A percentile compares a stretch with the other conserved stretches of the same genome.
These are phyloP conservation scores for Heliconius ethilla DNA, from an alignment of 2,888 invertebrate species.

Conservation along the genomic window DNA sequence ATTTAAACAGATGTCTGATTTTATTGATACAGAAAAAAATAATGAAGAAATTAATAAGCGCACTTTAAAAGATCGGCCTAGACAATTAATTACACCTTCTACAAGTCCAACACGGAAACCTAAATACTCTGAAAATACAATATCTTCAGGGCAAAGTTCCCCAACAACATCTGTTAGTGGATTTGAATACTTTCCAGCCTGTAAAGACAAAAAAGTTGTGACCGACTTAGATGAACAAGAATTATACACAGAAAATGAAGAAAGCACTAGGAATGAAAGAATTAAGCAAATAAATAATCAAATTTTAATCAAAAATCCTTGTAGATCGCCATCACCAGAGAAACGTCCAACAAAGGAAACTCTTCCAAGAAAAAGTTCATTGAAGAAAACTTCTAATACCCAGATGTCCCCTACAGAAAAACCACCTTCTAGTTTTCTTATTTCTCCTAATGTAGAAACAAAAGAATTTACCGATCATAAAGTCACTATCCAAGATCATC, in stretches of 20 bases:
- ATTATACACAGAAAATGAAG: constrained; percentile 49
- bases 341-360: constrained; percentile 63
- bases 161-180: constrained; percentile 82
- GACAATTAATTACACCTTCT: constrained; percentile 75
- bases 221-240: constrained; percentile 69
- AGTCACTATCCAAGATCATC: constrained; percentile 60
- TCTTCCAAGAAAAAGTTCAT: constrained; percentile 73
- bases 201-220: constrained; percentile 57
- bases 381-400: constrained; percentile 68
- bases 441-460: constrained; percentile 65
- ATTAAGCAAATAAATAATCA: constrained; percentile 23
- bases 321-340: constrained; percentile 70
- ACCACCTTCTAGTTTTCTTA: constrained; percentile 68
- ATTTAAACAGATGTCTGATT: constrained; percentile 60
- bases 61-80: constrained; percentile 58
- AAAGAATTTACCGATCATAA: constrained; percentile 56
- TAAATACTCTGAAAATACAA: constrained; percentile 60
- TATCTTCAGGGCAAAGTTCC: constrained; percentile 76
- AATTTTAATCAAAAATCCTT: constrained; percentile 67
- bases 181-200: constrained; percentile 66
- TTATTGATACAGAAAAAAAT: constrained; percentile 61
- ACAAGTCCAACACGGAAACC: constrained; percentile 76
- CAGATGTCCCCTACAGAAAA: constrained; percentile 66
- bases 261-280: constrained; percentile 45
- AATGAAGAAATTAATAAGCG: constrained; percentile 62